Evolutionary conservation across 2,797 vertebrate species (phyloP), one percentile per base, ranked within the genome.

Genomic region (Danio choprae): DNA sequence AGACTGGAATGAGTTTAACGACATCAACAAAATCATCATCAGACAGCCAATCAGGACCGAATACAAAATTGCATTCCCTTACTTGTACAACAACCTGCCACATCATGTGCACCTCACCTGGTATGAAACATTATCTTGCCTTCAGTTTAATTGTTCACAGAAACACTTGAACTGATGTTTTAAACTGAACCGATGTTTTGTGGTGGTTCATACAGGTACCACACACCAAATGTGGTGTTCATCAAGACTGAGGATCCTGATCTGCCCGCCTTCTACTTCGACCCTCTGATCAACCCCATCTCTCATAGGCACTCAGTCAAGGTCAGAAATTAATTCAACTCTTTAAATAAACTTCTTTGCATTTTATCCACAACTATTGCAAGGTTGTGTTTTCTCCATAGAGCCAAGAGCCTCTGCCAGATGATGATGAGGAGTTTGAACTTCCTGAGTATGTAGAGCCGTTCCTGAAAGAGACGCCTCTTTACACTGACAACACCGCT

Each of bases 1-100:
- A 92, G 98, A 99, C 90, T 99, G 98, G 98, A 99, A 99, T 64
- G 98, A 99, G 84, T 99, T 99, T 87, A 99, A 99, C 5, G 98
- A 99, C 90, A 99, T 99, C 91, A 99, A 99, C 91, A 99, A 99
- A 87, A 99, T 99, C 85, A 99, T 99, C 90, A 99, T 99, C 86
- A 93, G 98, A 46, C 98, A 99, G 91, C 98, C 98, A 0, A 99
- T 99, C 86, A 95, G 98, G 84, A 99, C 98, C 0, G 98, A 99
- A 86, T 99, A 99, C 90, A 99, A 99, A 92, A 99, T 99, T 0
- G 98, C 98, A 13, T 99, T 99, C 82, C 98, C 98, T 0, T 99
- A 99, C 87, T 84, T 99, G 85, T 99, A 99, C 92, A 99, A 99
- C 91, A 99, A 99, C 87, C 91, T 99, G 75, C 98, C 98, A 0